Evolutionary conservation across 2,113 vertebrate species (phyloP), one percentile per base, ranked within the genome.

Genomic region (Eulemur macaco): DNA sequence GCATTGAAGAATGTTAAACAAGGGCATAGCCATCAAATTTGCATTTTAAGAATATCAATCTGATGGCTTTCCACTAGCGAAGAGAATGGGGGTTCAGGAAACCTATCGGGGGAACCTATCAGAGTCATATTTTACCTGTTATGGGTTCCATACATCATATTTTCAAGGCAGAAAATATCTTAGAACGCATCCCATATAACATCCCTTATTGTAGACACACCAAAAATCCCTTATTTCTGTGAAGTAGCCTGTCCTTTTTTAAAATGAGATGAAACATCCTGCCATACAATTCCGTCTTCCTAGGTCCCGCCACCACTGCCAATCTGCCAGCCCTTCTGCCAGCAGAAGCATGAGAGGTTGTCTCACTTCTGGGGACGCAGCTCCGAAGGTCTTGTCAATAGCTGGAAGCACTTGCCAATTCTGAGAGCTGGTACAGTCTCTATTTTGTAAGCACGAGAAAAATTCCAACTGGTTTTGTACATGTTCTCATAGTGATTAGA

Each of bases 401-500:
- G 29, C 20, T 69, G 42, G 14, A 91, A 76, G 74, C 31, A 11
- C 29, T 45, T 7, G 13, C 27, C 82, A 12, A 0, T 27, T 50
- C 21, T 47, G 63, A 77, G 68, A 89, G 76, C 29, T 17, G 6
- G 54, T 0, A 23, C 37, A 54, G 37, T 9, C 17, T 54, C 77
- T 60, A 6, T 39, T 29, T 52, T 73, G 9, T 1, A 5, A 58
- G 20, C 25, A 56, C 0, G 6, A 74, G 31, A 74, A 91, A 81
- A 64, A 56, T n/a, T 60, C 4, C 47, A 84, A 73, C 56, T 8
- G 68, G 31, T 64, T 89, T 89, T 37, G 12, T 54, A n/a, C 39
- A 77, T 81, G 52, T 81, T 77, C 58, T 85, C 52, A 13, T 60
- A 87, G 89, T 42, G 92, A 97, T 96, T 90, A 95, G 89, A 92